Evolutionary conservation across 2,113 vertebrate species (phyloP).

Genomic region (Anhinga anhinga): DNA sequence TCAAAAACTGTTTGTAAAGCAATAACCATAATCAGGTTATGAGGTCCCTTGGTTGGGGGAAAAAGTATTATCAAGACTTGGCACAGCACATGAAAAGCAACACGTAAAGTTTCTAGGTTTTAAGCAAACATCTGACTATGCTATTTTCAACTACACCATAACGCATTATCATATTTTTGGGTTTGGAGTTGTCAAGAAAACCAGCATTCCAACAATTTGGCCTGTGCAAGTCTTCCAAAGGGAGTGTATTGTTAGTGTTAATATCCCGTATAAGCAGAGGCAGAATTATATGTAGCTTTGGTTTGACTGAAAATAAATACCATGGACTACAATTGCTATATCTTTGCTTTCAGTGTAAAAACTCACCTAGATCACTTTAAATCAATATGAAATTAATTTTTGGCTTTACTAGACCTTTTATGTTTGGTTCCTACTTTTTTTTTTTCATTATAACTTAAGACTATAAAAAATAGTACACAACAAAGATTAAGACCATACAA

Average conservation of each 20-base stretch:
- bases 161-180: slow-evolving; percentile 83
- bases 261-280: slow-evolving; percentile 97
- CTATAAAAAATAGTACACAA: slow-evolving; percentile 90
- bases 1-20: slow-evolving; percentile 91
- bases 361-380: slow-evolving; percentile 97
- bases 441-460: slow-evolving; percentile 94
- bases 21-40: slow-evolving; percentile 90
- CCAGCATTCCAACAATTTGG: slow-evolving; percentile 83
- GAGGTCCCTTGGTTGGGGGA: slow-evolving; percentile 91
- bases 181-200: slow-evolving; percentile 80
- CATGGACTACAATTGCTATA: slow-evolving; percentile 96
- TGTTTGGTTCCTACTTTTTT: slow-evolving; percentile 97
- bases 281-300: slow-evolving; percentile 99
- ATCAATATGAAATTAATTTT: slow-evolving; percentile 99
- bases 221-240: slow-evolving; percentile 84
- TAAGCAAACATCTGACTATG: slow-evolving; percentile 87
- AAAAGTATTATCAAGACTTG: slow-evolving; percentile 88
- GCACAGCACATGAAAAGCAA: slow-evolving; percentile 91
- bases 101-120: slow-evolving; percentile 89
- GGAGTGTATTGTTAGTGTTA: slow-evolving; percentile 88
- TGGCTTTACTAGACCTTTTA: slow-evolving; percentile 99
- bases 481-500: slow-evolving; percentile 86
- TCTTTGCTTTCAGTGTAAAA: slow-evolving; percentile 95
- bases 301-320: slow-evolving; percentile 99
- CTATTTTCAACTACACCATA: slow-evolving; percentile 84